Conservation (phyloP, 2,797 vertebrate genomes). For the Hozukius guyotensis region DNA sequence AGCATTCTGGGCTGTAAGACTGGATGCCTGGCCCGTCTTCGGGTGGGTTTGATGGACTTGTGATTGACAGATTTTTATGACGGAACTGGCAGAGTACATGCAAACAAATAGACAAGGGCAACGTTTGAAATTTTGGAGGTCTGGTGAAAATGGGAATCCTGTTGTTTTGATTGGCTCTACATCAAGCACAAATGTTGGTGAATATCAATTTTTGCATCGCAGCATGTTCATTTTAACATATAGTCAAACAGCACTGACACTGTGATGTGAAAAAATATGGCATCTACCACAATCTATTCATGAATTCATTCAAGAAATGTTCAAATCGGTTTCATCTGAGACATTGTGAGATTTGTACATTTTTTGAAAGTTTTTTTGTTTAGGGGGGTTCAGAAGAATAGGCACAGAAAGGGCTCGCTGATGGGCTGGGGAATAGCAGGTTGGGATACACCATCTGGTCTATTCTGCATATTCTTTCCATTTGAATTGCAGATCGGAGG, state of each 20-base stretch:
- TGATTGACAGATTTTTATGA: constrained; percentile 53
- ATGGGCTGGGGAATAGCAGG: constrained; percentile 68
- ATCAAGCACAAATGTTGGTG: background rate
- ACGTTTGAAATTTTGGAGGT: constrained; percentile 32
- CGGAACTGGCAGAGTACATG: constrained; percentile 41
- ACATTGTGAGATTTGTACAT: constrained; percentile 57
- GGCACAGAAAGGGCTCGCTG: constrained; percentile 58
- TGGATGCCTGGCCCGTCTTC: constrained; percentile 17
- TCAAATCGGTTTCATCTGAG: constrained; percentile 59
- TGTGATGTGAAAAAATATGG: background rate
- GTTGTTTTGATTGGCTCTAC: constrained; percentile 24
- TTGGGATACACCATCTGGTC: constrained; percentile 79
- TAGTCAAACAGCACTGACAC: background rate
- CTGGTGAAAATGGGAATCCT: constrained; percentile 24
- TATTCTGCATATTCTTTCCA: constrained; percentile 71
- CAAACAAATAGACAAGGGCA: constrained; percentile 49
- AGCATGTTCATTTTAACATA: background rate
- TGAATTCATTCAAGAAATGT: constrained; percentile 52
- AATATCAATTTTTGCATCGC: background rate
- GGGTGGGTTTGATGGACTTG: constrained; percentile 10
- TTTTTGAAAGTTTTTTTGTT: constrained; percentile 19
- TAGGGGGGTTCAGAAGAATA: constrained; percentile 62
- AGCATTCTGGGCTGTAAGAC: constrained; percentile 25
- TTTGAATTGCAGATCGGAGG: constrained; percentile 81
- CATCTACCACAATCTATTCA: constrained; percentile 23